Percentiles rank a stretch among this genome's conserved stretches.
Evolutionary conservation across 2,113 vertebrate species (phyloP).

Genomic region (Callithrix jacchus): DNA sequence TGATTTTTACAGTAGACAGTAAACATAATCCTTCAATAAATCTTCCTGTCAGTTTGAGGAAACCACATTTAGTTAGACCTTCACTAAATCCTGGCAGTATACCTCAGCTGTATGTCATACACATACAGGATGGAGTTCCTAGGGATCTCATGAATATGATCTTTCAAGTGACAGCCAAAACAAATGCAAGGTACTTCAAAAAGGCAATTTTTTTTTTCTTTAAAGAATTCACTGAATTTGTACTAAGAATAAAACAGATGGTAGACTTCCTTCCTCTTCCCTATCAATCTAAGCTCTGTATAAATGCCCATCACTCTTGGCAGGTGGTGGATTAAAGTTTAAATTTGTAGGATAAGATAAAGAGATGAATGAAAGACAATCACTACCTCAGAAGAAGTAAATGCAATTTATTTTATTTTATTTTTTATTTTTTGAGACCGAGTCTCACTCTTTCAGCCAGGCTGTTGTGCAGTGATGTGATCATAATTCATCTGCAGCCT

Average conservation of each 20-base stretch:
- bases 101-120: slow-evolving; percentile 3
- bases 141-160: not conserved
- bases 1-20: slow-evolving; percentile 21
- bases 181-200: slow-evolving; percentile 1
- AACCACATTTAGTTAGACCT: not conserved
- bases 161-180: slow-evolving; percentile 3
- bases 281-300: not conserved
- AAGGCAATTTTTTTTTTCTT: not conserved
- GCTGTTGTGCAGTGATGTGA: too few species aligned
- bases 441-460: too few species aligned
- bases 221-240: not conserved
- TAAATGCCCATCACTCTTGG: not conserved
- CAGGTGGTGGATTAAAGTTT: not conserved
- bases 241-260: not conserved
- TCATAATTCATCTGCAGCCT: too few species aligned
- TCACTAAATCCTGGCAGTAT: not conserved
- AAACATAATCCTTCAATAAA: slow-evolving; percentile 12
- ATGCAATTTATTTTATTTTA: not conserved
- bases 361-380: not conserved
- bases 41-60: not conserved
- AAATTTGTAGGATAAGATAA: slow-evolving; percentile 24
- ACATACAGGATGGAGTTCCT: not conserved
- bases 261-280: not conserved
- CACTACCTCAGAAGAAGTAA: not conserved
- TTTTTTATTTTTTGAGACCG: too few species aligned